phyloP scores from a whole-genome alignment of 37 sponge, comb jelly and placozoan genomes.

The Theonella swinhoei region DNA sequence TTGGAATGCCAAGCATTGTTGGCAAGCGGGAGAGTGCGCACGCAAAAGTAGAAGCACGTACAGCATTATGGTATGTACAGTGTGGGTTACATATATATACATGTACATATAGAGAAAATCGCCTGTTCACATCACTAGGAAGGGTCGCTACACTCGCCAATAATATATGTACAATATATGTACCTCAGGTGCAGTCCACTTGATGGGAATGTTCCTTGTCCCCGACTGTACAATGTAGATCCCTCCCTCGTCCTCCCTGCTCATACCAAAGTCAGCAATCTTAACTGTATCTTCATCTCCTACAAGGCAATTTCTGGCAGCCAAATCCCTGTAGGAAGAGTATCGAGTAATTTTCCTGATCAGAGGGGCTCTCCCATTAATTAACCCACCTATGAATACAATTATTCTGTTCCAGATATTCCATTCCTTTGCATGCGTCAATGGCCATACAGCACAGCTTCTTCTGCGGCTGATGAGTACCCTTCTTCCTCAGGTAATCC shows the following conservation, averaged over 20 bases:
- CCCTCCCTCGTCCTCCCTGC: constrained; percentile 83
- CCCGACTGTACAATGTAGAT: constrained; percentile 80
- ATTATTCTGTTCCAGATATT: constrained; percentile 71
- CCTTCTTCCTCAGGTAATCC: too few species aligned
- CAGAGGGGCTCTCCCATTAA: not conserved
- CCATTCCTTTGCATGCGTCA: too few species aligned
- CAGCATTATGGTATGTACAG: too few species aligned
- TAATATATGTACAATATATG: not conserved
- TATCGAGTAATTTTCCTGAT: not conserved
- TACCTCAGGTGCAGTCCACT: constrained; percentile 98
- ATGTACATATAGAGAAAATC: too few species aligned
- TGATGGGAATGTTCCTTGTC: constrained; percentile 88
- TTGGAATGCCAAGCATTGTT: too few species aligned
- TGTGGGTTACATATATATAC: too few species aligned
- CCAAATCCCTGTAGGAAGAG: constrained; percentile 59
- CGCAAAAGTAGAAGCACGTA: too few species aligned
- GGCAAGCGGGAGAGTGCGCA: too few species aligned
- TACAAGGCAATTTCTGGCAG: constrained; percentile 91
- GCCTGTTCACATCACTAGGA: too few species aligned
- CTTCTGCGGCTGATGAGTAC: too few species aligned
- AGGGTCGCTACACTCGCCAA: not conserved
- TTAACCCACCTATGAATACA: constrained; percentile 76
- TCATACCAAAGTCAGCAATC: constrained; percentile 96
- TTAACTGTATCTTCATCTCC: constrained; percentile 72
- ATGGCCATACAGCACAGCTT: too few species aligned